Evolutionary conservation across 2,113 vertebrate genomes (phyloP).

Genomic region (Ameiurus melas): DNA sequence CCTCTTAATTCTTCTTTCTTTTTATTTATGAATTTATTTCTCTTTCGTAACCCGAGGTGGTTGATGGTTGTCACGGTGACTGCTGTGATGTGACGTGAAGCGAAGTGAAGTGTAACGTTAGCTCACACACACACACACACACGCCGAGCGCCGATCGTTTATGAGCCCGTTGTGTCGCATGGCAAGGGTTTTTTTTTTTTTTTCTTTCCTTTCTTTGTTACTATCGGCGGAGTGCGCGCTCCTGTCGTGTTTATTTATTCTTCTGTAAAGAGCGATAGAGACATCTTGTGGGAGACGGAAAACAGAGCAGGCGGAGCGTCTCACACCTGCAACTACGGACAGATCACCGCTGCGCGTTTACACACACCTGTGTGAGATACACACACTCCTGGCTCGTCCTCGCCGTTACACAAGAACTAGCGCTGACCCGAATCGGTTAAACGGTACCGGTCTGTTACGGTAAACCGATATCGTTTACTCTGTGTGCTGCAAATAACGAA

Average conservation of each 20-base stretch:
- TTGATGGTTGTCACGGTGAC: background rate
- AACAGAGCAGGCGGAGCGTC: conserved; percentile 24
- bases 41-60: background rate
- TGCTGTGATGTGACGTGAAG: background rate
- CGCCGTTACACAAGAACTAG: background rate
- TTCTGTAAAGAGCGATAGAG: conserved; percentile 47
- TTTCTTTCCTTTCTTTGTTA: conserved; percentile 46
- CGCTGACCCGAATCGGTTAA: background rate
- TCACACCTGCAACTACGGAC: background rate
- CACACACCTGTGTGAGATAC: no score
- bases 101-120: background rate
- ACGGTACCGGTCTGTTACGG: no score
- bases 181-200: background rate
- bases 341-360: background rate
- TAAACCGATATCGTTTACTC: background rate
- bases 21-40: background rate
- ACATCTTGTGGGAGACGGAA: conserved; percentile 56
- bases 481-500: background rate
- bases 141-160: background rate
- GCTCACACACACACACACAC: background rate
- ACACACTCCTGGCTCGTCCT: background rate
- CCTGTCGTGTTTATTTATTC: background rate
- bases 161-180: background rate
- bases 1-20: background rate
- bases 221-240: conserved; percentile 19